Base-by-base conservation (phyloP, 2,797 vertebrate genomes). In the Eupleurogrammus muticus region DNA sequence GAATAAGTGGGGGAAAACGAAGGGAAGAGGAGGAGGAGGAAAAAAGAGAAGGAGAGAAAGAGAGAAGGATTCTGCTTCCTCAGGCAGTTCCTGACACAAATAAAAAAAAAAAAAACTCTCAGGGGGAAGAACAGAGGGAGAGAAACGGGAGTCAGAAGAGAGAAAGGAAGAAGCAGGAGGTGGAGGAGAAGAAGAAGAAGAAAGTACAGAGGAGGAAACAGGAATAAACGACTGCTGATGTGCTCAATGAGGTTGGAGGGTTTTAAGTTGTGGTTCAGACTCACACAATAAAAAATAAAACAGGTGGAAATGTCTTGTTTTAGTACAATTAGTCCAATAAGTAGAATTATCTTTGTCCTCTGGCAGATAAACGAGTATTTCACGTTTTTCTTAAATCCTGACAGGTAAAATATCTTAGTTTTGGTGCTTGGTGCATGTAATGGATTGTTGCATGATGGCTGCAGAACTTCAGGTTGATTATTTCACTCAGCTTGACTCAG, bases 1-100 rank as follows among this genome's bases (percentile, higher is more conserved):
- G 87, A 77, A 77, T 35, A 66, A n/a, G 62, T 63, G 72, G 82
- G n/a, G 77, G 53, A 60, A 81, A 75, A 81, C n/a, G 58, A 24
- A 66, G 50, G 20, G 53, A 70, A 51, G 64, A 24, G 58, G 61
- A 4, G 44, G 21, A 12, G 53, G 55, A 61, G 24, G 44, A 12
- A 20, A 36, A 24, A 16, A 23, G 10, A 23, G 52, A 65, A 23
- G 57, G 4, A 4, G 34, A 61, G n/a, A n/a, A n/a, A 50, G 56
- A 1, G 12, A 38, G 23, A 44, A 67, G 72, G 34, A 23, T 57
- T 69, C 63, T 52, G 66, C 63, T 49, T 56, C 84, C 71, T 53
- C 61, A 32, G 77, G 73, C 75, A 64, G 51, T 73, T 54, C 59
- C 63, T 72, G 48, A 74, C 70, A 70, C 36, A 0, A 28, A n/a